Base-by-base conservation (phyloP, 2,888 invertebrate genomes). In the Gymnosoma rotundatum region DNA sequence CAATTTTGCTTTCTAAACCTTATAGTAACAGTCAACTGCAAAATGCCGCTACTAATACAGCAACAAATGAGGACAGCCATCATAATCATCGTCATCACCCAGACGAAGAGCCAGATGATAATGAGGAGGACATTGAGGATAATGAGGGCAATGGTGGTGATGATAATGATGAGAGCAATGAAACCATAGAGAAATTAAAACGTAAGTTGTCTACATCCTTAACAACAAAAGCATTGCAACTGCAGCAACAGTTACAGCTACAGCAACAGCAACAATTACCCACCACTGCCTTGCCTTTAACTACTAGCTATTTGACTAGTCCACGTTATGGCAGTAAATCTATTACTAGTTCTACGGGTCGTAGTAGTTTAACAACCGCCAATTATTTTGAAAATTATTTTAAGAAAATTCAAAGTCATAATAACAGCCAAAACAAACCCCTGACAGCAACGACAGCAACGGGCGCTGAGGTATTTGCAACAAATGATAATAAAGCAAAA, bases 381-480 rank as follows among this genome's bases (percentile, higher is more conserved):
- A 88, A 89, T 83, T 90, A 92, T 82, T 90, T 91, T 86, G 92
- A 92, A 86, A 88, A 90, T 48, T 92, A 92, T 87, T 90, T 92
- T 81, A 91, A 89, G 89, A 92, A 91, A 90, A 87, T 90, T 58
- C 89, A 89, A 88, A 88, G 89, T 73, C 70, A 88, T 78, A 89
- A 89, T 87, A 66, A 20, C 10, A 87, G 86, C 20, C 10, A 21
- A 5, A 16, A 50, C 52, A 78, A 70, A 85, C 87, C 86, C 72
- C 74, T 73, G 16, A 87, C 88, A 56, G 87, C 89, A 85, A 87
- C 86, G 69, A 78, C 75, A n/a, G 87, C 88, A 56, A 87, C 89
- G 69, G 87, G 88, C 58, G 86, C 86, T 60, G 88, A 89, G 36
- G 81, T 87, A 12, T 87, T 88, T 69, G 66, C 56, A 73, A 82